Evolutionary conservation across 1,140 invertebrate species (phyloP), one percentile per base, ranked within the genome.

Genomic region (Drosophila eugracilis): DNA sequence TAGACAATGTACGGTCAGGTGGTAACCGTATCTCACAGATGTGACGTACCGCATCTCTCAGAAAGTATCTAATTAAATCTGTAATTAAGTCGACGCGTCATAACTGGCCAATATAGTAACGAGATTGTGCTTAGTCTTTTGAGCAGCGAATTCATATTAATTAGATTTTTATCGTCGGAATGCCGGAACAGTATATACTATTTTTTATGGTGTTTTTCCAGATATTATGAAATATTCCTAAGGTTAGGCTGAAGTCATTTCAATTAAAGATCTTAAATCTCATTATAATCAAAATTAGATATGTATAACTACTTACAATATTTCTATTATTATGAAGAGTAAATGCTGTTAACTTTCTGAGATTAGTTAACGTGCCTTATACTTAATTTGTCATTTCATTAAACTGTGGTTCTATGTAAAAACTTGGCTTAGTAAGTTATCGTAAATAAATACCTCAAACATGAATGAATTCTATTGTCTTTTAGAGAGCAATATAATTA

Each of bases 81-180:
- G 37, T 86, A 80, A 81, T 75, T 81, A 75, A 86, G 62, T 72
- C 34, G 36, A 45, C 30, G 50, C 72, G 77, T 76, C 67, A 80
- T 55, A 69, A 70, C 58, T 50, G 37, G 30, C 12, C 37, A 45
- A 60, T 14, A 19, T 5, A 63, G 48, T 30, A 44, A 41, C 54
- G 6, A 14, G 26, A 30, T 9, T 39, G 6, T 15, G 7, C 4
- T 0, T 9, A 17, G 3, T 17, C 22, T 34, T 52, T 22, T 10
- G 14, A 49, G 21, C 45, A 1, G 7, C 15, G 39, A 34, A 15
- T 24, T n/a, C 26, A 0, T 26, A 52, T n/a, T 24, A 14, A 34
- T 34, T 2, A 9, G 1, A 53, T 17, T 53, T 28, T 4, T 9
- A 17, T 28, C 15, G 6, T 28, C n/a, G 24, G 14, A 58, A 34